A percentile compares a stretch with the other conserved stretches of the same genome.
phyloP scores from a whole-genome alignment of 2,113 vertebrate genomes.

The Cyanoliseus patagonus region DNA sequence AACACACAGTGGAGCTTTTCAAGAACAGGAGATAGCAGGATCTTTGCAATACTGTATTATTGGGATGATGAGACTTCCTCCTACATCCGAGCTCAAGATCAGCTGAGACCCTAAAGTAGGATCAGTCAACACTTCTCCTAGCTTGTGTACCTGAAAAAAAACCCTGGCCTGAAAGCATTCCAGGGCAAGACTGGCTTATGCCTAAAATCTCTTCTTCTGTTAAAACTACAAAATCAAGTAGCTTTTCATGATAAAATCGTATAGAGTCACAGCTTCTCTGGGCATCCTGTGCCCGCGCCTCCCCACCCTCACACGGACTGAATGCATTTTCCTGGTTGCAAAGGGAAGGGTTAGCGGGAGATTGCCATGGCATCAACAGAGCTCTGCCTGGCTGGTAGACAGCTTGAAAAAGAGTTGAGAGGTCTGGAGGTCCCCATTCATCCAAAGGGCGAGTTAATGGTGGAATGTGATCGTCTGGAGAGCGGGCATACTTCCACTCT shows the following conservation, averaged over 20 bases:
- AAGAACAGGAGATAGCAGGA: neutral
- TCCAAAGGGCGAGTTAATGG: neutral
- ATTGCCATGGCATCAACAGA: neutral
- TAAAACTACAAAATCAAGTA: neutral
- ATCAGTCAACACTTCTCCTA: neutral
- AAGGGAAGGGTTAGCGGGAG: neutral
- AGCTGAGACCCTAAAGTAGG: neutral
- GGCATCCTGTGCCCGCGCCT: neutral
- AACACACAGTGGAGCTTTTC: fast-evolving
- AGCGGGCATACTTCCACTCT: fast-evolving
- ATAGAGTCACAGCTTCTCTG: neutral
- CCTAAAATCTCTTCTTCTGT: neutral
- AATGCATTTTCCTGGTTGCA: neutral
- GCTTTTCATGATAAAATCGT: neutral
- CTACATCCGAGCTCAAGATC: neutral
- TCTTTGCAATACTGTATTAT: neutral
- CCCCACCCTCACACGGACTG: neutral
- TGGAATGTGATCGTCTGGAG: neutral
- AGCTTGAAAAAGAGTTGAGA: neutral
- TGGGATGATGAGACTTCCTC: neutral
- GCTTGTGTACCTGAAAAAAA: neutral
- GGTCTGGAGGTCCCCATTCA: neutral
- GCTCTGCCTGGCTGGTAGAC: neutral
- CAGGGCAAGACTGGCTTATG: fast-evolving
- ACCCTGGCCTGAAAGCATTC: neutral